Conservation (phyloP, 2,888 invertebrate species). For the Rhagophthalmus giganteus region DNA sequence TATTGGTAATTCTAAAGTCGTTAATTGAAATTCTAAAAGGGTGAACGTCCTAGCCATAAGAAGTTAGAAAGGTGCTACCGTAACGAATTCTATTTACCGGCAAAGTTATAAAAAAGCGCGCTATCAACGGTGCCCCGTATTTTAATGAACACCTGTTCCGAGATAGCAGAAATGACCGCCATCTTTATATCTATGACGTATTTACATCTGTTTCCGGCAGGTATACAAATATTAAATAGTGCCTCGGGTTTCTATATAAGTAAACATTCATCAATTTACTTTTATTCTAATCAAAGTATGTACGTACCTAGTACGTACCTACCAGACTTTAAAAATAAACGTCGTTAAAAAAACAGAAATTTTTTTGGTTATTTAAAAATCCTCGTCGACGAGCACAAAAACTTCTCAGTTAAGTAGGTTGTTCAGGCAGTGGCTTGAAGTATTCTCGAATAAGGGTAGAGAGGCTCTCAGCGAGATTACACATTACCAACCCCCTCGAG, state of each 20-base stretch:
- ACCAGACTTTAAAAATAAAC: too few relatives aligned
- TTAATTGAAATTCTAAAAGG: too few relatives aligned
- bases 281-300: too few relatives aligned
- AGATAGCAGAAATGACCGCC: neutral
- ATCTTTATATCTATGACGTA: neutral
- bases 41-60: neutral
- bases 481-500: conserved; percentile 33
- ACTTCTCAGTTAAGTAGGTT: conserved; percentile 17
- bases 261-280: too few relatives aligned
- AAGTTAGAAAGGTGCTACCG: neutral
- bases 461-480: conserved; percentile 34
- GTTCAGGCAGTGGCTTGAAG: conserved; percentile 21
- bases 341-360: too few relatives aligned
- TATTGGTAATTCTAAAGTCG: too few relatives aligned
- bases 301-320: too few relatives aligned
- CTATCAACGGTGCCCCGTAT: too few relatives aligned
- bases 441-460: conserved; percentile 24
- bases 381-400: conserved; percentile 11
- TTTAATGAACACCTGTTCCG: neutral
- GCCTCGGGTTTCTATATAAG: too few relatives aligned
- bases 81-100: neutral
- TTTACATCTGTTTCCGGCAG: neutral
- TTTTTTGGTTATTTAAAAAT: too few relatives aligned
- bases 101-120: neutral
- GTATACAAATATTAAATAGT: neutral